Percentiles rank a stretch among this genome's conserved stretches.
These are phyloP conservation scores for Cygnus atratus DNA, from an alignment of 2,113 vertebrate species.

Conservation along the genomic window DNA sequence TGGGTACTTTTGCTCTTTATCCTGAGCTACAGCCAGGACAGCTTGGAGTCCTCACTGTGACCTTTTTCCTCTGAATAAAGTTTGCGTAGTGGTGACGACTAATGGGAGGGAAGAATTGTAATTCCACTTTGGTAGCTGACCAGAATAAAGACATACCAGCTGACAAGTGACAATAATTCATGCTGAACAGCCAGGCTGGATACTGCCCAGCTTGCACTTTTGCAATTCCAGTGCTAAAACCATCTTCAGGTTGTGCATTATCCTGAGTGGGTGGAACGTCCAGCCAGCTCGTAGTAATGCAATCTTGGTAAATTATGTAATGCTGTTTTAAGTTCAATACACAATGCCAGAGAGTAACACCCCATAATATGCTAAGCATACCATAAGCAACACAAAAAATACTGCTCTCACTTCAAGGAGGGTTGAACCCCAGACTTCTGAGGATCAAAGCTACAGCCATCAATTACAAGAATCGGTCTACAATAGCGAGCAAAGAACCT, in stretches of 20 bases:
- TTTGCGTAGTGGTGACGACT: background rate
- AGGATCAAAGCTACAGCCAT: slow-evolving; percentile 10
- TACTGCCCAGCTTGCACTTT: slow-evolving; percentile 17
- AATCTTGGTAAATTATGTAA: slow-evolving; percentile 35
- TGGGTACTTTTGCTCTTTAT: background rate
- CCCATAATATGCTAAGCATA: slow-evolving; percentile 15
- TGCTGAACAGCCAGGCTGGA: background rate
- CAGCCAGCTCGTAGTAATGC: slow-evolving; percentile 37
- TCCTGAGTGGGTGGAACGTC: slow-evolving; percentile 6
- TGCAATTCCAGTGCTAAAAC: slow-evolving; percentile 1
- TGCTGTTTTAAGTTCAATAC: slow-evolving; percentile 27
- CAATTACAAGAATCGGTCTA: background rate
- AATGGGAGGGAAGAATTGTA: slow-evolving; percentile 12
- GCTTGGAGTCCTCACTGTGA: slow-evolving; percentile 28
- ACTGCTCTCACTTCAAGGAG: slow-evolving; percentile 15
- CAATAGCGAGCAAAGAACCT: background rate
- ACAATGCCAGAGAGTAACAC: background rate
- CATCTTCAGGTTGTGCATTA: slow-evolving; percentile 22
- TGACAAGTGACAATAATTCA: slow-evolving; percentile 53
- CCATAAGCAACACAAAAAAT: slow-evolving; percentile 20
- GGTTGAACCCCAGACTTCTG: background rate
- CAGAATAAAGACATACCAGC: slow-evolving; percentile 31
- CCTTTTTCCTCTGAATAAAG: slow-evolving; percentile 43
- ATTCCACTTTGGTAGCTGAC: slow-evolving; percentile 10
- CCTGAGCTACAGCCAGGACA: background rate